These are phyloP conservation scores for Botia kubotai DNA, from an alignment of 2,797 vertebrate genomes.

Conservation along the genomic window DNA sequence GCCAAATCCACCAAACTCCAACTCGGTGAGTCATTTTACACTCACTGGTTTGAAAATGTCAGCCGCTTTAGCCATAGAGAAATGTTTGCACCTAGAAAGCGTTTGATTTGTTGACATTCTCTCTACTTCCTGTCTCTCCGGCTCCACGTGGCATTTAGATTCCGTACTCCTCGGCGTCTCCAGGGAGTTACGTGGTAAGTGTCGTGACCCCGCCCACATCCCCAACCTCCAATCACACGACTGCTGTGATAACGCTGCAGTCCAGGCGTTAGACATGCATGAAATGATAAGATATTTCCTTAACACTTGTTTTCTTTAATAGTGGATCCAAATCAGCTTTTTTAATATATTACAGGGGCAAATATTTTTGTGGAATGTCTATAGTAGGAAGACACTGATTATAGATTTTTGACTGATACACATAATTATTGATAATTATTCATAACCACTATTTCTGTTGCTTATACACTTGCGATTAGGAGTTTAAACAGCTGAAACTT, in stretches of 20 bases:
- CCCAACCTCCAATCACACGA: background rate
- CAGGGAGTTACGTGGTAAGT: conserved; percentile 97
- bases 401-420: too few species aligned
- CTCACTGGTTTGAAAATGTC: background rate
- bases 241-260: background rate
- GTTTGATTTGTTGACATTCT: conserved; percentile 69
- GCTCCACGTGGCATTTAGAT: conserved; percentile 80
- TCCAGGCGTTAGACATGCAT: background rate
- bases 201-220: background rate
- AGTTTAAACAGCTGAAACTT: too few species aligned
- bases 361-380: too few species aligned
- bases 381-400: too few species aligned
- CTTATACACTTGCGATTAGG: too few species aligned
- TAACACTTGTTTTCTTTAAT: too few species aligned
- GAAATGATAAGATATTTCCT: background rate
- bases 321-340: too few species aligned
- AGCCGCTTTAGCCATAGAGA: conserved; percentile 10
- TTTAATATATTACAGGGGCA: too few species aligned
- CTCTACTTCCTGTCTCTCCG: conserved; percentile 76
- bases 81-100: conserved; percentile 64
- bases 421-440: too few species aligned
- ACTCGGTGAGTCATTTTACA: conserved; percentile 85
- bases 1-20: conserved; percentile 96
- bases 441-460: too few species aligned
- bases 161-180: conserved; percentile 98